Evolutionary conservation across 1,140 invertebrate genomes (phyloP), one percentile per base, ranked within the genome.

Genomic region (Contarinia nasturtii): DNA sequence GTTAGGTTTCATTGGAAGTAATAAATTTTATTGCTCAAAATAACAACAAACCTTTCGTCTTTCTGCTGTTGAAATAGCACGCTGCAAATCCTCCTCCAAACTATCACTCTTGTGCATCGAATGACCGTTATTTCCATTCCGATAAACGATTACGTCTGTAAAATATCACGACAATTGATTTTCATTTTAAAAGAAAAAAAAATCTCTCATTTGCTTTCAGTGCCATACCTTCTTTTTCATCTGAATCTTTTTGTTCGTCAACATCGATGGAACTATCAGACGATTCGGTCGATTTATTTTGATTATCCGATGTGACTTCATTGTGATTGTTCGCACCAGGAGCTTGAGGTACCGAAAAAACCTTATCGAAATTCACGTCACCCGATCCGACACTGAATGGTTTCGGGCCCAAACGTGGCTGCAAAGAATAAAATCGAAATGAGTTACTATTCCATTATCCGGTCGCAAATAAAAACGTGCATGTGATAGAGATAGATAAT

Each of bases 371-470:
- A 0, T 76, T 79, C 55, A 83, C 80, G 50, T 80, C 76, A 52
- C 66, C 76, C 15, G 74, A 72, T 18, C 80, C 77, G 18, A 80
- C 76, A 40, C 82, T 82, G 55, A 86, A 86, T 11, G 83, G 83
- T 58, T 85, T 86, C 18, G 82, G 83, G 19, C 83, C 83, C 10
- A 86, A 68, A 15, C 82, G 73, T 17, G 82, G 83, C 83, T 86
- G 40, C 8, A 47, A 34, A 34, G 33, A 34, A 8, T 34, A 8
- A 38, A n/a, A 38, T 38, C 12, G 15, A 38, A n/a, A 38, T 38
- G 12, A 38, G 14, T 34, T 34, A 34, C 7, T 34, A 14, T 34
- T 14, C 36, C 12, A 38, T n/a, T 14, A 17, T 38, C 14, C 14
- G 14, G 14, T 34, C 7, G 7, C 14, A 34, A 34, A 34, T 8